Evolutionary conservation across 2,888 invertebrate genomes (phyloP).

Genomic region (Folsomia manolachei): DNA sequence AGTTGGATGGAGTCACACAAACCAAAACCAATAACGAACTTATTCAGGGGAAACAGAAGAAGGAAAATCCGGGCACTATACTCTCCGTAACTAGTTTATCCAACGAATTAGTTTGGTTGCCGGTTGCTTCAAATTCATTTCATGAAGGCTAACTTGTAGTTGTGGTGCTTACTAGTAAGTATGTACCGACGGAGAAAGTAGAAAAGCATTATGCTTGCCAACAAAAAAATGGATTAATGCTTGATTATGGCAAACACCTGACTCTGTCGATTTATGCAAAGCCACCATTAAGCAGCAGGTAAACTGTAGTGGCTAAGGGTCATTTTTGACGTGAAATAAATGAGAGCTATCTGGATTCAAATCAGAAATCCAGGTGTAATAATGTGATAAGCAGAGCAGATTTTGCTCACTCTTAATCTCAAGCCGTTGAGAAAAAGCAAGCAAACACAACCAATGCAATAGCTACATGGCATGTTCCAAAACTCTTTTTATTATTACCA

Average conservation of each 20-base stretch:
- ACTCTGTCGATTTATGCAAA: neutral
- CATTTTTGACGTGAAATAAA: neutral
- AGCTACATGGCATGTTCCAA: neutral
- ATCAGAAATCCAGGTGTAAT: constrained; percentile 9
- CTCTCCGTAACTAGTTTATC: neutral
- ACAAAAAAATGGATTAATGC: neutral
- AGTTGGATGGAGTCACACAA: too few relatives aligned
- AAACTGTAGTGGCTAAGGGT: neutral
- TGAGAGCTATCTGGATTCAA: neutral
- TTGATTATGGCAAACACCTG: neutral
- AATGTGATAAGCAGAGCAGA: constrained; percentile 10
- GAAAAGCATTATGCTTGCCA: too few relatives aligned
- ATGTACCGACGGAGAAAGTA: neutral
- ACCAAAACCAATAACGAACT: neutral
- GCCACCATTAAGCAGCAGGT: neutral
- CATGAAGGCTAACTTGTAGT: neutral
- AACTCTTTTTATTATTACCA: neutral
- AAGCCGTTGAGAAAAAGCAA: too few relatives aligned
- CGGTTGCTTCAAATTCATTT: neutral
- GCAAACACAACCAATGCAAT: too few relatives aligned
- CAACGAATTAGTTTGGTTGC: too few relatives aligned
- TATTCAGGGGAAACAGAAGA: neutral
- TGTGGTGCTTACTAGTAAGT: too few relatives aligned
- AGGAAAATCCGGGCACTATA: neutral
- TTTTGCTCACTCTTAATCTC: too few relatives aligned